A percentile compares a stretch with the other conserved stretches of the same genome.
These are phyloP conservation scores for Balaeniceps rex DNA, from an alignment of 2,113 vertebrate species.

Conservation along the genomic window DNA sequence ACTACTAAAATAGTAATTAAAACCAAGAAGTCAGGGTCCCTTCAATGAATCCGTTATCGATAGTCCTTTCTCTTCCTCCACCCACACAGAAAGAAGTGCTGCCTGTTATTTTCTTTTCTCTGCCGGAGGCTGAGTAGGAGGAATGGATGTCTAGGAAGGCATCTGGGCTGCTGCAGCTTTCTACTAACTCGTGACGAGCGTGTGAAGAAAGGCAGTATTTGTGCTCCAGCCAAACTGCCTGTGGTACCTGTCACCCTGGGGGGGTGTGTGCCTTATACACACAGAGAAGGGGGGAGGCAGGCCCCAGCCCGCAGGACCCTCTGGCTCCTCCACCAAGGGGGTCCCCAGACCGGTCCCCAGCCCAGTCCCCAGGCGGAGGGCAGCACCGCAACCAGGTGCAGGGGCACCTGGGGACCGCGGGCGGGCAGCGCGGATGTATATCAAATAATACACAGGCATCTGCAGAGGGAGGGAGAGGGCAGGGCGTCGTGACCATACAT, in stretches of 20 bases:
- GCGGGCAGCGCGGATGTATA: accelerated
- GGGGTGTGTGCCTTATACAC: accelerated
- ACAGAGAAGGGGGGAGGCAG: not conserved
- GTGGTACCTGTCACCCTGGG: not conserved
- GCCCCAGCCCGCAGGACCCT: not conserved
- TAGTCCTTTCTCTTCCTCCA: not conserved
- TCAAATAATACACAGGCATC: not conserved
- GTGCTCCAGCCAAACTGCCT: not conserved
- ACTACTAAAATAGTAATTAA: not conserved
- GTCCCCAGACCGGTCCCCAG: not conserved
- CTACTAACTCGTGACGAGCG: not conserved
- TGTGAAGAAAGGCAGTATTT: not conserved
- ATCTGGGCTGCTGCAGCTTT: slow-evolving; percentile 14
- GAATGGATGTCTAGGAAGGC: slow-evolving; percentile 34
- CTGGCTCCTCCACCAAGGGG: not conserved
- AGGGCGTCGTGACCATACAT: accelerated
- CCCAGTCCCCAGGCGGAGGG: too few relatives aligned
- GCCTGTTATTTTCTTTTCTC: not conserved
- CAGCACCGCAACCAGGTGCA: not conserved
- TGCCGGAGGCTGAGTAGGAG: slow-evolving; percentile 2
- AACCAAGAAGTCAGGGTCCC: not conserved
- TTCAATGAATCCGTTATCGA: not conserved
- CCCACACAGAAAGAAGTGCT: not conserved
- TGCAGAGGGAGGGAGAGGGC: not conserved
- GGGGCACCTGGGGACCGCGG: not conserved